phyloP scores from a whole-genome alignment of 2,113 vertebrate genomes.

The Osmerus mordax region DNA sequence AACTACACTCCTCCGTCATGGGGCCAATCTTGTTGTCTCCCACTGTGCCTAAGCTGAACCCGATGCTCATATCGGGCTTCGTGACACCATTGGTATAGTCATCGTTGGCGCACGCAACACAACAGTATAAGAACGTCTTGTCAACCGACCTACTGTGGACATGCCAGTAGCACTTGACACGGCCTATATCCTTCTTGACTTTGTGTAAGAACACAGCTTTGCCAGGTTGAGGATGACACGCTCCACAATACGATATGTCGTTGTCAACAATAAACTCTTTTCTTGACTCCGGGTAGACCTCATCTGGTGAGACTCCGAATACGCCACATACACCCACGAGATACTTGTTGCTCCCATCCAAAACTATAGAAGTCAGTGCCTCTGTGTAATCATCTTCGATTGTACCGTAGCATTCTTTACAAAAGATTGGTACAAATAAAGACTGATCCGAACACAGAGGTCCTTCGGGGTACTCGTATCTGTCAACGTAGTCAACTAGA shows the following conservation, averaged over 20 bases:
- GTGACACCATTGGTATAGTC: background rate
- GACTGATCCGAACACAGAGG: background rate
- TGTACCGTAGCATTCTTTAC: background rate
- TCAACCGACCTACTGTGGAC: slow-evolving; percentile 3
- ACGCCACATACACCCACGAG: background rate
- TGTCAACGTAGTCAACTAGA: background rate
- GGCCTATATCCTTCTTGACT: slow-evolving; percentile 1
- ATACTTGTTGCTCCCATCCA: background rate
- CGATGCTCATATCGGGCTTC: background rate
- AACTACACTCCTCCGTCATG: background rate
- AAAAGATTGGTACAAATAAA: background rate
- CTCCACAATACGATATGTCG: slow-evolving; percentile 1
- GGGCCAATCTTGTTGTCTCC: background rate
- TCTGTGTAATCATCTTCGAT: background rate
- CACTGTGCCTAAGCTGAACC: slow-evolving; percentile 4
- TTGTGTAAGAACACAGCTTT: background rate
- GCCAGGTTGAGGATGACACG: background rate
- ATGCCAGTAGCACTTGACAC: slow-evolving; percentile 1
- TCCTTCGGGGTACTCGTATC: background rate
- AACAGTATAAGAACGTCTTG: background rate
- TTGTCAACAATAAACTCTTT: background rate
- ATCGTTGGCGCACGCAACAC: background rate
- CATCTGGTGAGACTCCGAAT: background rate
- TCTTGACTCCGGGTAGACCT: background rate
- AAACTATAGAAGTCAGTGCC: background rate